Evolutionary conservation across 2,113 vertebrate species (phyloP), one percentile per base, ranked within the genome.

Genomic region (Falco punctatus): DNA sequence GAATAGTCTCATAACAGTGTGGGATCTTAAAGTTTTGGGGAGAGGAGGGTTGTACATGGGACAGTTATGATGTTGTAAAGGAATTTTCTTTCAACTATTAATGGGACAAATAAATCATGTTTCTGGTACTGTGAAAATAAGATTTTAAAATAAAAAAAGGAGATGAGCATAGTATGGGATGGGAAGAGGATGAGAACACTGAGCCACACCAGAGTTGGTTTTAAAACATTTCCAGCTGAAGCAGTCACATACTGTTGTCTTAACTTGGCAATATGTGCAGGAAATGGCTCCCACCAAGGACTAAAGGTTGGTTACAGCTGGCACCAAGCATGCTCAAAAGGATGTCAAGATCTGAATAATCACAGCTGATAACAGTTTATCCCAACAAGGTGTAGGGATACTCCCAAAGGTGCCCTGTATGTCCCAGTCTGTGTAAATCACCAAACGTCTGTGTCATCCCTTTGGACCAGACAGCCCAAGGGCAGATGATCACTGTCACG

Each of bases 181-280:
- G 49, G 33, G 66, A 69, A 86, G 49, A 74, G 27, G 65, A 74
- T 84, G 46, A 92, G 58, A 95, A 82, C 33, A 46, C 40, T 48
- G 52, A 81, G 40, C 72, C 49, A 84, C n/a, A 65, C 57, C 38
- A 90, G 74, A 80, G 51, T 3, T 89, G 77, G 40, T 89, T 93
- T 90, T 84, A 61, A 94, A 95, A 38, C 32, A 69, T 79, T 96
- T 94, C 78, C 89, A 94, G 66, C 88, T 94, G 91, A 91, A 94
- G 54, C 24, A 89, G 70, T 35, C 35, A 24, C 62, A 87, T 54
- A 42, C 30, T 13, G 57, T 46, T 82, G 73, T 61, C 81, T 92
- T 65, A 71, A 79, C 52, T 81, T 77, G 61, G 54, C 73, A 94
- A 46, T 69, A 64, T 5, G 19, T 61, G 44, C 33, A 81, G 69